Conservation (phyloP, 2,797 vertebrate species). For the Remorina albescens region DNA sequence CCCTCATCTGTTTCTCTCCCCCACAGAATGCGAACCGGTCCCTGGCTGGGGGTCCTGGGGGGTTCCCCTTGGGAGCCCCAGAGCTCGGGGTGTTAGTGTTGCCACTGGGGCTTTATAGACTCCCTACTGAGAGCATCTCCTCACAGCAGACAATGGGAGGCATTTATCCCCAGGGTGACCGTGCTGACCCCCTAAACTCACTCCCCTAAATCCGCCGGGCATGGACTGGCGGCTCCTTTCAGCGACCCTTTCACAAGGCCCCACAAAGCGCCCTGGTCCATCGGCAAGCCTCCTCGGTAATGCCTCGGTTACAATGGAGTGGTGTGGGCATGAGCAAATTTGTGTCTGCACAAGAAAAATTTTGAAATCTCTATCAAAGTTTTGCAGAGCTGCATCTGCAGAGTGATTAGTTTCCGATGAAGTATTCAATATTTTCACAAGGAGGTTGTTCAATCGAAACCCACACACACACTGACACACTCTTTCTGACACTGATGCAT, state of each 20-base stretch:
- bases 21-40: slow-evolving; percentile 43
- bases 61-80: slow-evolving; percentile 80
- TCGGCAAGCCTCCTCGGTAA: slow-evolving; percentile 73
- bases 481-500: slow-evolving; percentile 4
- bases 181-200: slow-evolving; percentile 94
- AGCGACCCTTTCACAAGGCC: slow-evolving; percentile 86
- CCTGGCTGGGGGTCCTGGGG: slow-evolving; percentile 71
- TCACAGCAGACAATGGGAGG: slow-evolving; percentile 92
- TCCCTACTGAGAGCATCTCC: slow-evolving; percentile 96
- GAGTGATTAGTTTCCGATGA: not conserved
- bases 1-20: slow-evolving; percentile 64
- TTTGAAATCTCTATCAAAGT: not conserved
- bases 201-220: slow-evolving; percentile 87
- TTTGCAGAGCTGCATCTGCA: not conserved
- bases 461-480: not conserved
- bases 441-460: slow-evolving; percentile 9
- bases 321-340: slow-evolving; percentile 43
- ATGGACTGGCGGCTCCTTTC: slow-evolving; percentile 89
- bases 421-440: not conserved
- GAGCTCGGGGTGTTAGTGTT: slow-evolving; percentile 89
- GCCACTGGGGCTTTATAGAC: slow-evolving; percentile 89
- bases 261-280: slow-evolving; percentile 90
- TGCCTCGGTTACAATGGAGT: slow-evolving; percentile 70
- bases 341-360: slow-evolving; percentile 25
- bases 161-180: slow-evolving; percentile 96